These are phyloP conservation scores for Ara ararauna DNA, from an alignment of 2,797 vertebrate species.

Conservation along the genomic window DNA sequence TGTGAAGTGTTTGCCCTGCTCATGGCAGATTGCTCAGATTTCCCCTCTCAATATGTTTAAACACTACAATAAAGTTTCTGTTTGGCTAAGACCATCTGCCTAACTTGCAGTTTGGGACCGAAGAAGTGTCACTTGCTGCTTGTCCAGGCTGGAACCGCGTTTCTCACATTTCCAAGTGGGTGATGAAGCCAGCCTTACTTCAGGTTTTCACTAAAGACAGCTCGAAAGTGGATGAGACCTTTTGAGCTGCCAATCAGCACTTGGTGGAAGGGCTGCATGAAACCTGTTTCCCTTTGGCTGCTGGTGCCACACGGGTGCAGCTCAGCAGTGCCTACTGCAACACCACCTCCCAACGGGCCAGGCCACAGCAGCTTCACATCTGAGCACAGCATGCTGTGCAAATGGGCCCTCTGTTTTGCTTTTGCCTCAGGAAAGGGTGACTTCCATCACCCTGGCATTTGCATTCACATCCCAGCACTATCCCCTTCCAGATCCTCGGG, in stretches of 20 bases:
- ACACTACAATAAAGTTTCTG: neutral
- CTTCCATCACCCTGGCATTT: neutral
- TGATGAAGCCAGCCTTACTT: neutral
- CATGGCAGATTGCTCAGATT: neutral
- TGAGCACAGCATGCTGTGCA: neutral
- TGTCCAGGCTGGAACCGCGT: neutral
- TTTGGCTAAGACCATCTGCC: slow-evolving; percentile 37
- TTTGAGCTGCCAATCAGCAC: neutral
- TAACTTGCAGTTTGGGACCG: neutral
- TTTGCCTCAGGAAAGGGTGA: neutral
- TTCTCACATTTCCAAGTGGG: neutral
- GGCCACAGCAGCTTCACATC: neutral
- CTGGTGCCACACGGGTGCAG: accelerated
- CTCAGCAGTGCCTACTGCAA: neutral
- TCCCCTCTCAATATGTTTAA: slow-evolving; percentile 30
- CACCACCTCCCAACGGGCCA: neutral
- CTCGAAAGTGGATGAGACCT: neutral
- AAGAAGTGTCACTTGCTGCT: neutral
- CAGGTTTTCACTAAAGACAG: neutral
- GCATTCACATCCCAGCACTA: neutral
- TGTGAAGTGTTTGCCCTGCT: neutral
- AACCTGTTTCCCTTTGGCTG: neutral
- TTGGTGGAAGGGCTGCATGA: neutral
- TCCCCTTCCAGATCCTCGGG: neutral
- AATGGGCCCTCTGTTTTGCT: neutral